Evolutionary conservation across 2,797 vertebrate species (phyloP), one percentile per base, ranked within the genome.

Genomic region (Gymnocypris eckloni): DNA sequence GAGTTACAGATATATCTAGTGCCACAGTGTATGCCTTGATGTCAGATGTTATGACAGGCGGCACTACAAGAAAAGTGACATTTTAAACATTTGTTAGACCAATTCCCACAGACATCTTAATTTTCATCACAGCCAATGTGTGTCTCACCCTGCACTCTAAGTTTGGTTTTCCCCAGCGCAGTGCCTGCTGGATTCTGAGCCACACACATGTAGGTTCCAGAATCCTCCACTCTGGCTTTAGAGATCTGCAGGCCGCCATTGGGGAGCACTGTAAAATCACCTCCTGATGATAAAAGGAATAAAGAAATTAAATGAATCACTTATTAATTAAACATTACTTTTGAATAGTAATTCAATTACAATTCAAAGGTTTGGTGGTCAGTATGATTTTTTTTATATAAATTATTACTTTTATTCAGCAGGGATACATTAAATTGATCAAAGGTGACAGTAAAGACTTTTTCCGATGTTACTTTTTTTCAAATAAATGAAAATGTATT

Each of bases 171-270:
- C 50, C 97, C 96, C 88, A 99, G 91, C 2, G 98, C 97, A 0
- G 98, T 99, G 12, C 98, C 98, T 48, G 97, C 97, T 86, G 96
- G 94, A 90, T 99, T 99, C 90, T 99, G 98, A 90, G 98, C 98
- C 90, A 99, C 95, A 86, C 98, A 99, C 86, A 97, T 96, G 81
- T 98, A 99, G 11, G 95, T 97, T 20, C 98, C 98, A 87, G 96
- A 94, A 92, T 99, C 97, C 43, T 95, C 93, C 82, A 95, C 92
- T 71, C 92, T 81, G 11, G 96, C 95, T 87, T 94, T 96, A 86
- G 95, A 93, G 92, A 99, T 99, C 92, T 97, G 97, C 81, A 99
- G 94, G 85, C 95, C 93, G 12, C 98, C 98, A 56, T 88, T 94
- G 0, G 97, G 97, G 79, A 98, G 95, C 79, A 98, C 88, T 0